phyloP scores from a whole-genome alignment of 2,888 invertebrate species.

The Caenorhabditis macrosperma region DNA sequence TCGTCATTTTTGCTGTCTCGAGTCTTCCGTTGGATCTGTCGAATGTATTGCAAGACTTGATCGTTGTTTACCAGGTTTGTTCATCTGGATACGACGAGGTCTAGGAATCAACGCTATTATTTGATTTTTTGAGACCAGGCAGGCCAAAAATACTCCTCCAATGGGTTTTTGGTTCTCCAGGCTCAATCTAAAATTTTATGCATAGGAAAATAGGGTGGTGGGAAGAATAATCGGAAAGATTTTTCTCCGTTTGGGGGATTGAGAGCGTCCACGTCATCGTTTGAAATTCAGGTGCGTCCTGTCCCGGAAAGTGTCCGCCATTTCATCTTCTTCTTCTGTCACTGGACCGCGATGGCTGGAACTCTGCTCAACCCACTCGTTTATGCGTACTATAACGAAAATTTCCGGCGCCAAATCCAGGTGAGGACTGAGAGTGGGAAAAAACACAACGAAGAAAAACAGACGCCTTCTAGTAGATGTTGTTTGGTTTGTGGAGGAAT shows the following conservation, averaged over 20 bases:
- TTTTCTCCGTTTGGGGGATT: no score
- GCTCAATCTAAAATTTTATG: constrained; percentile 11
- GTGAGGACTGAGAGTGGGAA: constrained; percentile 25
- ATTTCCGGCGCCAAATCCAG: constrained; percentile 70
- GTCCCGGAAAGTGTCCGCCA: constrained; percentile 55
- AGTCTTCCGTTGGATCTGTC: constrained; percentile 83
- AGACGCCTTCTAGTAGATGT: not conserved
- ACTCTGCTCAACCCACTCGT: constrained; percentile 91
- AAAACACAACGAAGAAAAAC: not conserved
- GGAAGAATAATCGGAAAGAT: not conserved
- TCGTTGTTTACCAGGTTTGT: constrained; percentile 63
- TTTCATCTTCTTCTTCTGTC: constrained; percentile 88
- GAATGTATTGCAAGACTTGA: constrained; percentile 72
- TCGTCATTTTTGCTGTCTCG: constrained; percentile 91
- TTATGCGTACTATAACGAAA: constrained; percentile 74
- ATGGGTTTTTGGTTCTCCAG: not conserved
- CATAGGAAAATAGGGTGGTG: constrained; percentile 7
- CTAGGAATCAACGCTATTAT: not conserved
- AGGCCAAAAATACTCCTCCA: not conserved
- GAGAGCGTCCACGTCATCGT: not conserved
- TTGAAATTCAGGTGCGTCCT: constrained; percentile 53
- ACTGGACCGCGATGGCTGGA: constrained; percentile 93
- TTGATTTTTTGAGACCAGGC: not conserved
- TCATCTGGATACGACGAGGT: not conserved
- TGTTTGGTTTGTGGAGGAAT: no score